Evolutionary conservation across 2,888 invertebrate species (phyloP), one percentile per base, ranked within the genome.

Genomic region (Therioaphis trifolii): DNA sequence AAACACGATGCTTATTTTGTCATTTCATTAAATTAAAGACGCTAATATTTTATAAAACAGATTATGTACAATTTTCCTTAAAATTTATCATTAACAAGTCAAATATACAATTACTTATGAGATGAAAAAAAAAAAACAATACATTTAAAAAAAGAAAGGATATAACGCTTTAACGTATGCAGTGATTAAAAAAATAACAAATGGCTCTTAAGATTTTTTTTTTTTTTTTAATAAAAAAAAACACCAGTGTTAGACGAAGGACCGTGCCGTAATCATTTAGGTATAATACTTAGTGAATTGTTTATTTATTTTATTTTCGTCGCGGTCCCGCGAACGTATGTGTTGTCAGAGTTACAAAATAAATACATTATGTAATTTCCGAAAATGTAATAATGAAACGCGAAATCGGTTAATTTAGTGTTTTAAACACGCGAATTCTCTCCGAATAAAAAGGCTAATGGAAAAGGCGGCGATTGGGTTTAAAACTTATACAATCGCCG

Each of bases 1-100:
- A n/a, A 72, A 49, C n/a, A 27, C 12, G 21, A 58, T 58, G 9
- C 21, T 58, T 71, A 71, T 71, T 46, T 71, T 46, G 18, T 71
- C 71, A 49, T 9, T 46, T 49, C 46, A 49, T 49, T 71, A 49
- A 46, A 49, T 27, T 71, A 11, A 27, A 24, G 35, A 74, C 40
- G 3, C 40, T 55, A 55, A 55, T 74, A 58, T 55, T 40, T 74
- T 21, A 40, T 15, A 74, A 35, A 55, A 55, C 35, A 46, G 35
- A 35, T 35, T 18, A 18, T 15, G 21, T 24, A 69, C 68, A 43
- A 58, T 18, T 12, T 18, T 40, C 4, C 0, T 72, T 15, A 29
- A 11, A 75, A 24, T 58, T 75, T 58, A 43, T 71, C 27, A 29
- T 49, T 18, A 0, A 49, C 12, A n/a, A 29, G 27, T 69, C 14